Conservation (phyloP, 2,888 invertebrate species). For the Clostera curtula region DNA sequence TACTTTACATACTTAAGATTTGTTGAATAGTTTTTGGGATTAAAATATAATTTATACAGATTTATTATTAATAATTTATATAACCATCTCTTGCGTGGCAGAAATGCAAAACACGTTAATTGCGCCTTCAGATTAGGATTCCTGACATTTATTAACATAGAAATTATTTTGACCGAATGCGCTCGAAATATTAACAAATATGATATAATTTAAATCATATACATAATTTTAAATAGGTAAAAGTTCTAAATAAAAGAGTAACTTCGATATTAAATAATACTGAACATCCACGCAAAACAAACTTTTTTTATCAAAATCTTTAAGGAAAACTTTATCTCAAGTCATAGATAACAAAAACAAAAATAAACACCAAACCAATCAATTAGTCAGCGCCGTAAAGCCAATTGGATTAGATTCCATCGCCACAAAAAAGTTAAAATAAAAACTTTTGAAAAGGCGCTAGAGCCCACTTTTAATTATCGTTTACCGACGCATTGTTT, state of each 20-base stretch:
- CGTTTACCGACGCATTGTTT: conserved; percentile 58
- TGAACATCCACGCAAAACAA: neutral
- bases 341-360: conserved; percentile 33
- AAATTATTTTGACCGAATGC: too few species aligned
- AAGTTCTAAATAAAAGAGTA: neutral
- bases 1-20: too few species aligned
- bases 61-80: too few species aligned
- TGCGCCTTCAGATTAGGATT: conserved; percentile 6
- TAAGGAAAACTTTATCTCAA: conserved; percentile 20
- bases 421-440: conserved; percentile 24
- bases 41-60: too few species aligned
- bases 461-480: conserved; percentile 59
- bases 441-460: conserved; percentile 34
- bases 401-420: conserved; percentile 46
- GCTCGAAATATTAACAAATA: too few species aligned
- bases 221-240: too few species aligned
- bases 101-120: conserved; percentile 28
- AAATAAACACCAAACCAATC: conserved; percentile 52
- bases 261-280: neutral
- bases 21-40: too few species aligned
- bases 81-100: too few species aligned
- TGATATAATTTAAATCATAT: too few species aligned
- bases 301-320: neutral
- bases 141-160: too few species aligned
- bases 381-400: conserved; percentile 54